Conservation (phyloP, 53 echinoderm and acorn worm genomes). For the Holothuria scabra region DNA sequence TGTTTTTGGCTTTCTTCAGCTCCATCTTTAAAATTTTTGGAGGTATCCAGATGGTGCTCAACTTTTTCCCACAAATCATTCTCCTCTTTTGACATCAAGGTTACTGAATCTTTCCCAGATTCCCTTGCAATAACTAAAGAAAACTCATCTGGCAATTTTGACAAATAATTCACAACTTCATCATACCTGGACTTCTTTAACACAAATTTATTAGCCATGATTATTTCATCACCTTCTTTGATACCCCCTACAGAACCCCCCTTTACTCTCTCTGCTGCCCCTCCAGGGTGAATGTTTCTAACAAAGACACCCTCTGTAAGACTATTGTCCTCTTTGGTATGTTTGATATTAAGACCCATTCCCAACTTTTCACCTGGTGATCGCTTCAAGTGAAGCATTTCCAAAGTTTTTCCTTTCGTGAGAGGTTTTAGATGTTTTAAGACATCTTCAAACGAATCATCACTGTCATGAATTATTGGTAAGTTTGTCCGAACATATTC, state of each 20-base stretch:
- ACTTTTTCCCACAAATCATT: conserved; percentile 27
- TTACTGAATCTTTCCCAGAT: background rate
- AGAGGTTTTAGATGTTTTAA: conserved; percentile 54
- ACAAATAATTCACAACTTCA: conserved; percentile 75
- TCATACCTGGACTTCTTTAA: conserved; percentile 75
- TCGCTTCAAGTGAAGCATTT: conserved; percentile 73
- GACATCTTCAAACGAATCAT: conserved; percentile 37
- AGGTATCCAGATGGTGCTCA: conserved; percentile 9
- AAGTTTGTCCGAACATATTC: conserved; percentile 57
- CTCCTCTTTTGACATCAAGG: conserved; percentile 20
- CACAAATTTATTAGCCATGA: conserved; percentile 70
- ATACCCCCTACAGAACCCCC: conserved; percentile 59
- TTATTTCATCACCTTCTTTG: conserved; percentile 73
- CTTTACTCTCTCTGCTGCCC: conserved; percentile 80
- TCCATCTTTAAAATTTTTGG: background rate
- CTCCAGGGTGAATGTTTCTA: conserved; percentile 71
- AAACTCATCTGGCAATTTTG: conserved; percentile 75
- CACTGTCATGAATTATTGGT: background rate
- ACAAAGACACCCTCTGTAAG: conserved; percentile 83
- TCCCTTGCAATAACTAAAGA: conserved; percentile 77
- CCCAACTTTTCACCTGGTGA: conserved; percentile 82
- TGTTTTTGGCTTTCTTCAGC: background rate
- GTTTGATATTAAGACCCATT: conserved; percentile 95
- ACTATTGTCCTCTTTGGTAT: conserved; percentile 74
- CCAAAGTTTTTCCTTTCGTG: conserved; percentile 63